Conservation (phyloP, 1,140 invertebrate genomes). For the Artemia franciscana region DNA sequence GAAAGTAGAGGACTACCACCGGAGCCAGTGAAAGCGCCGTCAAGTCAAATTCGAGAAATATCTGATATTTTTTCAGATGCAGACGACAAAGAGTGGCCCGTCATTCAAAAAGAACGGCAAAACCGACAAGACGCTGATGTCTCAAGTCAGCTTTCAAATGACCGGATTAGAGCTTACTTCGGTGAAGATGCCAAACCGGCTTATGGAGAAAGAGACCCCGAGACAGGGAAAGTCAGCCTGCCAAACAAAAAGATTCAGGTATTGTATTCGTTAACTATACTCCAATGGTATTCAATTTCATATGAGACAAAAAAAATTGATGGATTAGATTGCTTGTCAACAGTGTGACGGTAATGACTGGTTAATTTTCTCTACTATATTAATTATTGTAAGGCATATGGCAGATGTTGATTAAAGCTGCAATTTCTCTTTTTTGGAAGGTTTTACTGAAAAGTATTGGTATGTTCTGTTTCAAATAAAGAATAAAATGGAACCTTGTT, state of each 20-base stretch:
- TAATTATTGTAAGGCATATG: no score
- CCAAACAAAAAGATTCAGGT: neutral
- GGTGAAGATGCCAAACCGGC: conserved; percentile 1
- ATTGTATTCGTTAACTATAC: no score
- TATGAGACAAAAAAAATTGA: no score
- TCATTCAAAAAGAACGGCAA: neutral
- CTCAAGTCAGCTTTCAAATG: neutral
- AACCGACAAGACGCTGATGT: neutral
- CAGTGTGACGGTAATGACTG: no score
- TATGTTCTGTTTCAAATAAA: no score
- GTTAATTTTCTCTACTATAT: no score
- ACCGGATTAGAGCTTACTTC: conserved; percentile 1
- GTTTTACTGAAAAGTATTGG: no score
- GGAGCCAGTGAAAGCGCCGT: neutral
- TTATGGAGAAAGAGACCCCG: conserved; percentile 1
- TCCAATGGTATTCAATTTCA: no score
- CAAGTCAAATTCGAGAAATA: neutral
- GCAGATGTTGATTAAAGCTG: no score
- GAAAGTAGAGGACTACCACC: neutral
- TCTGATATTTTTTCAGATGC: neutral
- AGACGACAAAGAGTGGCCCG: neutral
- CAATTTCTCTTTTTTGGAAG: no score
- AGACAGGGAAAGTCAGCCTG: conserved; percentile 1
- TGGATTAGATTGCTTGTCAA: no score
- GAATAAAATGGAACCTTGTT: no score